phyloP scores from a whole-genome alignment of 2,797 vertebrate species.

The Myotis daubentonii region DNA sequence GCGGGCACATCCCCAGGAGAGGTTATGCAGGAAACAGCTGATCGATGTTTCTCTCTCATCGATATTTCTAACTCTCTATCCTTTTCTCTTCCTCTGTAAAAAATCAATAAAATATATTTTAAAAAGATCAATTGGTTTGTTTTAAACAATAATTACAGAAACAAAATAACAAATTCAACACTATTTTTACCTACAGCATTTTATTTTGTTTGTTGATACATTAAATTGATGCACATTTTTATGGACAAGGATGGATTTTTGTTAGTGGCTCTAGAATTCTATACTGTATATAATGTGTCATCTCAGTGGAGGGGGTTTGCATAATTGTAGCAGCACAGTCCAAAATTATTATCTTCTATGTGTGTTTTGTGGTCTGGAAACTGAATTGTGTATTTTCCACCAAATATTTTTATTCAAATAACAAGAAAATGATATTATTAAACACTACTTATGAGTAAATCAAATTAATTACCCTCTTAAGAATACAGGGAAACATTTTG shows the following conservation, averaged over 20 bases:
- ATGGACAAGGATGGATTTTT: not conserved
- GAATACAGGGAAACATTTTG: not conserved
- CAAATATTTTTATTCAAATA: not conserved
- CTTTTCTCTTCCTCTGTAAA: not conserved
- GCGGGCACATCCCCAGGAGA: not conserved
- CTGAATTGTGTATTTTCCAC: not conserved
- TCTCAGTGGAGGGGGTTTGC: not conserved
- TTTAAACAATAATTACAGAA: not conserved
- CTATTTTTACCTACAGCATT: not conserved
- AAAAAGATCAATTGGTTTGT: not conserved
- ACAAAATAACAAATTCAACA: not conserved
- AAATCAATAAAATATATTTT: not conserved
- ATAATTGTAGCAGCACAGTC: not conserved
- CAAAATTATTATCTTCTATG: not conserved
- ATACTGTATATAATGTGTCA: not conserved
- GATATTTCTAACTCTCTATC: not conserved
- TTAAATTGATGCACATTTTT: not conserved
- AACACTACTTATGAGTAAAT: not conserved
- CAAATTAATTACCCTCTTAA: not conserved
- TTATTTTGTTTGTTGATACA: not conserved
- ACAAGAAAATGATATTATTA: not conserved
- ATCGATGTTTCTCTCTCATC: not conserved
- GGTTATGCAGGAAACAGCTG: not conserved
- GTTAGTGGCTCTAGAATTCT: not conserved
- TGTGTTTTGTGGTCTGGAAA: not conserved